Evolutionary conservation across 2,797 vertebrate genomes (phyloP), one percentile per base, ranked within the genome.

Genomic region (Simalia tracyae): DNA sequence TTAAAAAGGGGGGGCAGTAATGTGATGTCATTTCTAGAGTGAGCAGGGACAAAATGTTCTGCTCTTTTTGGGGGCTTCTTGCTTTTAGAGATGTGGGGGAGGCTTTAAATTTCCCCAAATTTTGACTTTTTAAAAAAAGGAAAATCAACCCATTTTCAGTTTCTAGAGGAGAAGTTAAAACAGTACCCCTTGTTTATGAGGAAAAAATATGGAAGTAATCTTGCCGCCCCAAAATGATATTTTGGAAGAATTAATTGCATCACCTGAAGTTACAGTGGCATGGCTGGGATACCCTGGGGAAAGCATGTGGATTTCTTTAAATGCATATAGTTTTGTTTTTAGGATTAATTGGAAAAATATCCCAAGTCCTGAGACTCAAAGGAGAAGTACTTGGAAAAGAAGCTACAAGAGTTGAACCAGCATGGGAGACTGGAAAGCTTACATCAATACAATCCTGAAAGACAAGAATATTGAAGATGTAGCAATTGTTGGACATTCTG

Each of bases 401-500:
- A 90, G 89, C 63, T 36, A 1, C 0, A 84, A 28, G 22, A 64
- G 36, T 28, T 8, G 0, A 0, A 19, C 3, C 57, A 4, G 0
- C 9, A 97, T 97, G 97, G 94, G 92, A 42, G 97, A 96, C 94
- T 97, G 94, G 96, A 98, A 94, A 92, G 93, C 89, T 86, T 96
- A 95, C 63, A 95, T 96, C 92, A 97, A 94, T 12, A 95, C 94
- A n/a, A 93, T 96, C 87, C 89, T 97, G 92, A 95, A 94, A 8
- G 97, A 98, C 93, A 96, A 94, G 92, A 95, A 96, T 5, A 61
- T 96, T 61, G 96, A 97, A 56, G 97, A 97, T 72, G 91, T 95
- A 28, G 96, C 96, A 88, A 12, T 96, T 0, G 59, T 96, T 84
- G 96, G 95, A 7, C 94, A 97, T 88, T 95, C 91, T 3, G 93